Percentiles rank a stretch among this genome's conserved stretches.
Conservation (phyloP, 2,888 invertebrate species). For the Eupithecia exiguata region DNA sequence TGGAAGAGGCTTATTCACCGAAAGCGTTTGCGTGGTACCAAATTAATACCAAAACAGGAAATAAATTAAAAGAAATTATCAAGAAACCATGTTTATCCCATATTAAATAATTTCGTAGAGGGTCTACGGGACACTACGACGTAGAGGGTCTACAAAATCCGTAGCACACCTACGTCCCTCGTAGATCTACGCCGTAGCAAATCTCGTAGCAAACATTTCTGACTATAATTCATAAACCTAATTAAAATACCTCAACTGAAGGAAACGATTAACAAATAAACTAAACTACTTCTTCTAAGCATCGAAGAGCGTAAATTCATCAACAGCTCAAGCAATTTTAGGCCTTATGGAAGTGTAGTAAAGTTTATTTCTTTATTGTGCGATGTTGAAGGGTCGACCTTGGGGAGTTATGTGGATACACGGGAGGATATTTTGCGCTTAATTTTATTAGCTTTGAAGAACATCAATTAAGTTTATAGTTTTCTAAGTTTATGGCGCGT, state of each 20-base stretch:
- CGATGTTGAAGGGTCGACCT: slow-evolving; percentile 22
- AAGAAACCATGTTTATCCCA: too few species aligned
- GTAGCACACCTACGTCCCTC: not conserved
- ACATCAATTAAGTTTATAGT: slow-evolving; percentile 6
- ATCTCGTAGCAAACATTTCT: slow-evolving; percentile 1
- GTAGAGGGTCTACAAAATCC: not conserved
- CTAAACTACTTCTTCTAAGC: slow-evolving; percentile 5
- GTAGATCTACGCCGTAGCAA: not conserved
- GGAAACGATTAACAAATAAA: slow-evolving; percentile 18
- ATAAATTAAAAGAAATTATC: too few species aligned
- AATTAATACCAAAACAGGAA: too few species aligned
- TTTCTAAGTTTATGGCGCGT: not conserved
- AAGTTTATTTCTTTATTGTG: slow-evolving; percentile 20
- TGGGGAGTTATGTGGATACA: slow-evolving; percentile 22
- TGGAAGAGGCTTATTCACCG: too few species aligned
- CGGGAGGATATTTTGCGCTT: slow-evolving; percentile 8
- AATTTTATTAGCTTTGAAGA: slow-evolving; percentile 6
- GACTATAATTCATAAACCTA: slow-evolving; percentile 14
- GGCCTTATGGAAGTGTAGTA: not conserved
- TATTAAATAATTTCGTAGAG: not conserved
- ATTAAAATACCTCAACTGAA: slow-evolving; percentile 25
- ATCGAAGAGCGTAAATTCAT: not conserved
- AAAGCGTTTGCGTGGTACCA: too few species aligned
- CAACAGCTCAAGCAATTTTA: not conserved
- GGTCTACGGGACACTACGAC: not conserved